Base-by-base conservation (phyloP, 2,113 vertebrate genomes). In the Marmota monax region DNA sequence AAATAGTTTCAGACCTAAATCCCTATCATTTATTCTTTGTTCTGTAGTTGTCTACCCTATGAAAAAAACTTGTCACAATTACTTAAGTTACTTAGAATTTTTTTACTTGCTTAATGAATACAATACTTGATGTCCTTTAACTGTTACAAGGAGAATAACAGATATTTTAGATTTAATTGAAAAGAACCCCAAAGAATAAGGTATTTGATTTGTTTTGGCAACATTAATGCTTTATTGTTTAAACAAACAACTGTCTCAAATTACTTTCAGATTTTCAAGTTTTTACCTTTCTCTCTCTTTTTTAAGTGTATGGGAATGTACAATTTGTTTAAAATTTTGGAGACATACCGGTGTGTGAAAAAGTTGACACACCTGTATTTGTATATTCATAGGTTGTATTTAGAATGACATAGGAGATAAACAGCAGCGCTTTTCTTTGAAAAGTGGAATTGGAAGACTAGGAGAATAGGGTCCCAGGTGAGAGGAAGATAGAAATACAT, bases 211-310 rank as follows among this genome's bases (percentile, higher is more conserved):
- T 96, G 5, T 91, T 84, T 95, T 80, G 6, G 18, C 45, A 27
- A 80, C 16, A n/a, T 92, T 51, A 80, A 83, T 61, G 22, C 82
- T 88, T 61, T 86, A 48, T 78, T 69, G n/a, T 79, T 85, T 67
- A 91, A 92, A 88, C n/a, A 85, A 88, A 58, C 37, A 84, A 51
- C 5, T 20, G 1, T 45, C 8, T 88, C 25, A 92, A 25, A 65
- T 92, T 95, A 85, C 78, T 91, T 93, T 74, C 18, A 80, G 42
- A 93, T 77, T 95, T 96, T 22, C 8, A 67, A 56, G 37, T 51
- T 88, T 87, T 89, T 84, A 23, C 3, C 1, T 34, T 34, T 74
- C 56, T 58, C 22, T 63, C 56, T 58, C 22, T 63, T 9, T 25
- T 61, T 61, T n/a, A 22, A 14, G 27, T 32, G 32, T 34, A 32